A percentile compares a stretch with the other conserved stretches of the same genome.
Conservation (phyloP, 2,888 invertebrate genomes). For the Seira sanloemensis region DNA sequence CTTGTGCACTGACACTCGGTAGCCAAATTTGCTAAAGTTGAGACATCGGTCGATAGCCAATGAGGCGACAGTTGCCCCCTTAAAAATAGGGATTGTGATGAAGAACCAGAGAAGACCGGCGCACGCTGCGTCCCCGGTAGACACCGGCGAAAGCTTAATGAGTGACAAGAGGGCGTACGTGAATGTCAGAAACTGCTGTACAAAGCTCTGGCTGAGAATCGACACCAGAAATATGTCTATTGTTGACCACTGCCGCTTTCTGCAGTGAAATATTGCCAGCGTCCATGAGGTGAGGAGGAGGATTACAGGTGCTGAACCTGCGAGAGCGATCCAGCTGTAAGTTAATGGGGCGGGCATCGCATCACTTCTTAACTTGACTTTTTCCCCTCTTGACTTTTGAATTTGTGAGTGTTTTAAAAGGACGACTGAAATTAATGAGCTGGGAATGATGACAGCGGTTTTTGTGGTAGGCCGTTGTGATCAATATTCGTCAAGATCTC, state of each 20-base stretch:
- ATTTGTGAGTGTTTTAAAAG: neutral
- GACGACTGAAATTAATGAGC: neutral
- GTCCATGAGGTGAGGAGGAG: constrained; percentile 68
- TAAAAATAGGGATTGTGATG: constrained; percentile 66
- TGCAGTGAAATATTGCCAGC: constrained; percentile 67
- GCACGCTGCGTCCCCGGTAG: constrained; percentile 67
- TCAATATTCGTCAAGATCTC: too few relatives aligned
- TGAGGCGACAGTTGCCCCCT: constrained; percentile 67
- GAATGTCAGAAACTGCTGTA: constrained; percentile 69
- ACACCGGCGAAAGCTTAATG: constrained; percentile 62
- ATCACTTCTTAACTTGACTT: constrained; percentile 21
- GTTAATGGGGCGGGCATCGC: constrained; percentile 70
- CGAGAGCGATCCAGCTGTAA: constrained; percentile 70
- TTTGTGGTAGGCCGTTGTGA: neutral
- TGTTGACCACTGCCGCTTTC: constrained; percentile 66
- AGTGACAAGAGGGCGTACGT: constrained; percentile 67
- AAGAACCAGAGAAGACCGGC: constrained; percentile 69
- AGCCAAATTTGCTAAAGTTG: constrained; percentile 64
- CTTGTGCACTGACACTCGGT: constrained; percentile 65
- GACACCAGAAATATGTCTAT: constrained; percentile 68
- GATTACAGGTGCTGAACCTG: constrained; percentile 69
- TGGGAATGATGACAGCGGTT: too few relatives aligned
- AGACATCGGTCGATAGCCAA: constrained; percentile 68
- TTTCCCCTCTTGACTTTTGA: neutral
- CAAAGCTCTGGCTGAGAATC: constrained; percentile 65